phyloP scores from a whole-genome alignment of 2,797 vertebrate species.

The Pelochelys cantorii region DNA sequence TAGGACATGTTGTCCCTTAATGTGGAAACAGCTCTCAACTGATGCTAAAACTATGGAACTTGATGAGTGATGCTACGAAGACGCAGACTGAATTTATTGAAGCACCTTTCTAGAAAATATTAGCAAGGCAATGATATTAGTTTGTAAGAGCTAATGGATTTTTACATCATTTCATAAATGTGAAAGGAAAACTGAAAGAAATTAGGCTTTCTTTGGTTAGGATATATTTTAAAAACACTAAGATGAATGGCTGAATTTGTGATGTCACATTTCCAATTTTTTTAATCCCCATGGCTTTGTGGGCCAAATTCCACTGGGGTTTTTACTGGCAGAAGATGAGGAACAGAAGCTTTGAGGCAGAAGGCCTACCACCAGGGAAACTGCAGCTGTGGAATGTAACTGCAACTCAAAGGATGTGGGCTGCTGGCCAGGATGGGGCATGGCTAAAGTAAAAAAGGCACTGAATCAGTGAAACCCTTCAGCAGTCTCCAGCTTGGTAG shows the following conservation, averaged over 20 bases:
- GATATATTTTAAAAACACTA: neutral
- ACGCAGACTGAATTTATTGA: neutral
- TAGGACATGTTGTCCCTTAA: fast-evolving
- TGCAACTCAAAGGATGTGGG: neutral
- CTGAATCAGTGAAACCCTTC: neutral
- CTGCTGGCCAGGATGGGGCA: neutral
- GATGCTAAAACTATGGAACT: neutral
- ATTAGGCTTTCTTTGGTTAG: neutral
- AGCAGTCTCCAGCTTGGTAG: neutral
- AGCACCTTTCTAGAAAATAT: fast-evolving
- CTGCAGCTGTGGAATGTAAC: neutral
- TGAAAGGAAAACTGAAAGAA: neutral
- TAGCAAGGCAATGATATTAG: neutral
- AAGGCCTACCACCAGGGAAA: neutral
- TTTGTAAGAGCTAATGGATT: neutral
- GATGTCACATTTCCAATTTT: neutral
- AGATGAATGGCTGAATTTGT: neutral
- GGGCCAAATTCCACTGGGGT: neutral
- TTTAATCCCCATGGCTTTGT: neutral
- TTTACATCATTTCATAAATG: neutral
- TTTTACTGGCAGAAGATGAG: neutral
- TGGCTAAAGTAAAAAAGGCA: neutral
- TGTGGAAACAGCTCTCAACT: neutral
- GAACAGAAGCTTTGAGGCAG: neutral
- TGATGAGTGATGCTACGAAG: neutral